Base-by-base conservation (phyloP, 2,113 vertebrate genomes). In the Pelobates fuscus region DNA sequence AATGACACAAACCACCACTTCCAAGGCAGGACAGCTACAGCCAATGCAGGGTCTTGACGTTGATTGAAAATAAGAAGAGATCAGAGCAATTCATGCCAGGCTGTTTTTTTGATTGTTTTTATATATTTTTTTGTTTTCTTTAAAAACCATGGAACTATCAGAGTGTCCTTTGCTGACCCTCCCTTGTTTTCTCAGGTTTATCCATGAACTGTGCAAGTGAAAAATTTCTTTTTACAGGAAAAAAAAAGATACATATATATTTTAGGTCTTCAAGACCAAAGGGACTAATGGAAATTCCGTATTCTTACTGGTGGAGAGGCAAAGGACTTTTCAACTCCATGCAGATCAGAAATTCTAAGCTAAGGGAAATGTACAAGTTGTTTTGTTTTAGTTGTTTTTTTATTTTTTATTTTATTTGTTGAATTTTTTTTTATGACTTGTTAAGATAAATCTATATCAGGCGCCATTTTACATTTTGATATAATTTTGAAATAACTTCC, bases 1-100 rank as follows among this genome's bases (percentile, higher is more conserved):
- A 74, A 80, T 37, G 46, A 66, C 23, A 63, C 79, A 77, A 78
- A 55, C 46, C 8, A 78, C 1, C 1, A 69, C 55, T 59, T 80
- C 60, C 80, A 25, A 15, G 3, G 75, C 30, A 55, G 55, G 68
- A 49, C 76, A 52, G 69, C 49, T 0, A 62, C 75, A 0, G 37
- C 63, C 54, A 69, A 67, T 0, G 79, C 74, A 1, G 77, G 64
- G 0, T 84, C 80, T 71, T 81, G 80, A 85, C 81, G 68, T 54
- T 30, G 29, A 37, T 32, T 1, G 12, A 23, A 57, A 57, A 57
- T 23, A 12, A 49, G 10, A 54, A 54, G 3, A 21, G 5, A 57
- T 23, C 20, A 57, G 8, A 57, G 30, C 30, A 32, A 32, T 32
- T 10, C 30, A 32, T 5, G 10, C 30, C 30, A 10, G 30, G 30